Conservation (phyloP, 2,888 invertebrate species). For the Eupithecia centaureata region DNA sequence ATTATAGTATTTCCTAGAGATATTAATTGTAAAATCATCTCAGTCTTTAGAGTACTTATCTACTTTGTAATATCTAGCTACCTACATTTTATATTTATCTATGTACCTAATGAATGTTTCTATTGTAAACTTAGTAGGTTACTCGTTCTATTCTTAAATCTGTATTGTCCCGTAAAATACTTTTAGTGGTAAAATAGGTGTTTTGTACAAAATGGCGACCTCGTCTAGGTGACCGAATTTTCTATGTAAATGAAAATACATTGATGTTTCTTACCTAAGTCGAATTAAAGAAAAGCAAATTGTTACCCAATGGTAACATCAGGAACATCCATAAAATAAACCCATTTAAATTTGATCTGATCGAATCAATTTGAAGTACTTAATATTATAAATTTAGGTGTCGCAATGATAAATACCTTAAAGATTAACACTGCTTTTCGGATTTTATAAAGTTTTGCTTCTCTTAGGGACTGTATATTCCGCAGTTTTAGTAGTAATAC, state of each 20-base stretch:
- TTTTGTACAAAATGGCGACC: slow-evolving; percentile 81
- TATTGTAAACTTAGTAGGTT: slow-evolving; percentile 80
- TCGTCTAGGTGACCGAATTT: slow-evolving; percentile 83
- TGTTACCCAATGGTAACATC: slow-evolving; percentile 46
- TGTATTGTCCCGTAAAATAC: slow-evolving; percentile 76
- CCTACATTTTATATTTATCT: slow-evolving; percentile 75
- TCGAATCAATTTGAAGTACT: slow-evolving; percentile 53
- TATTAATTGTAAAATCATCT: slow-evolving; percentile 60
- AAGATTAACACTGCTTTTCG: slow-evolving; percentile 56
- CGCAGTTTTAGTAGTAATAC: slow-evolving; percentile 67
- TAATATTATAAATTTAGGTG: slow-evolving; percentile 43
- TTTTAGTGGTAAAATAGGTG: slow-evolving; percentile 70
- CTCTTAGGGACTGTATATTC: slow-evolving; percentile 57
- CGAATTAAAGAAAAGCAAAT: slow-evolving; percentile 50
- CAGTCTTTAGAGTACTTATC: slow-evolving; percentile 72
- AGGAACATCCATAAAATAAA: slow-evolving; percentile 15
- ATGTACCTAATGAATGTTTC: slow-evolving; percentile 80
- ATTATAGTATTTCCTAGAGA: slow-evolving; percentile 42
- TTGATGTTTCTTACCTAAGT: slow-evolving; percentile 53
- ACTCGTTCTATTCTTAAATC: slow-evolving; percentile 76
- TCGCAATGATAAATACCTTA: slow-evolving; percentile 33
- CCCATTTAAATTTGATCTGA: slow-evolving; percentile 1
- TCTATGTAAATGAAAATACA: slow-evolving; percentile 63
- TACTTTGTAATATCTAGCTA: slow-evolving; percentile 73
- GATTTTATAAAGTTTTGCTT: slow-evolving; percentile 47